phyloP scores from a whole-genome alignment of 2,113 vertebrate genomes.

The Lota lota region DNA sequence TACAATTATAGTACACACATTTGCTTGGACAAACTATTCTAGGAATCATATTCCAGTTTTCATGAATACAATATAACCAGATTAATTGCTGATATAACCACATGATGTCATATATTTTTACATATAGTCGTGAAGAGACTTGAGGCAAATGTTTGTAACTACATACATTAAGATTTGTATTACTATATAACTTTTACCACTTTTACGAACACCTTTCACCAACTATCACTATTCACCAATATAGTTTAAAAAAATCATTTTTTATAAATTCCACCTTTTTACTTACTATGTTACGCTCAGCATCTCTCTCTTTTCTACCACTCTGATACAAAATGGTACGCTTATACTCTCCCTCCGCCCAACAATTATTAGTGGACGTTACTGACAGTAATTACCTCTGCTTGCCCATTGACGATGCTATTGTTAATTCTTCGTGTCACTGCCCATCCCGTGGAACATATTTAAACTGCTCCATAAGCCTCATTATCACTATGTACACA shows the following conservation, averaged over 20 bases:
- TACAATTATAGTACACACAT: no score
- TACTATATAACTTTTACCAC: no score
- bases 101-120: no score
- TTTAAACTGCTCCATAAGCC: neutral
- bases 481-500: neutral
- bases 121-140: no score
- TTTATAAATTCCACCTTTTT: neutral
- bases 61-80: no score
- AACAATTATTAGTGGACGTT: neutral
- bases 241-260: neutral
- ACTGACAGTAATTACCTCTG: neutral
- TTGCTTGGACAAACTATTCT: no score
- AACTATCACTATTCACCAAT: no score
- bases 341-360: neutral
- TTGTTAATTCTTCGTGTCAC: neutral
- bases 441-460: neutral
- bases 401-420: neutral
- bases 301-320: neutral
- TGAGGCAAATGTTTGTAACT: no score
- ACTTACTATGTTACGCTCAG: neutral
- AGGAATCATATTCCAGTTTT: no score
- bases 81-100: no score
- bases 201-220: no score
- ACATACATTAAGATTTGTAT: no score
- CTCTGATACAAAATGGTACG: neutral